Conservation (phyloP, 2,888 invertebrate genomes). For the Tipula helvola region DNA sequence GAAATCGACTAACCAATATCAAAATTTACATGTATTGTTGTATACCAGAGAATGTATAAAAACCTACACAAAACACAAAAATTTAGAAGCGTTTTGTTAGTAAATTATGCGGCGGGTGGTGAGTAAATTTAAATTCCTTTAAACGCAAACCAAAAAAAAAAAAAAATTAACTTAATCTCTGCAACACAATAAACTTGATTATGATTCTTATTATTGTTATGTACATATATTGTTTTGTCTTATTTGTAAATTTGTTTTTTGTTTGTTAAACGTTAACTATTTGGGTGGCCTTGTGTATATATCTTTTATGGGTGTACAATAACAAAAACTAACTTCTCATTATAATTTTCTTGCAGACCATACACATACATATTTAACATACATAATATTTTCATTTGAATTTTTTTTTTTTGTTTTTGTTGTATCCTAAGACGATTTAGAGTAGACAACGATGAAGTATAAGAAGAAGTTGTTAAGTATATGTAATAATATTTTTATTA, state of each 20-base stretch:
- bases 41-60: not conserved
- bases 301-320: not conserved
- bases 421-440: not conserved
- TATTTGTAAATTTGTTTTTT: not conserved
- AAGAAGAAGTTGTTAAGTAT: not conserved
- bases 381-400: not conserved
- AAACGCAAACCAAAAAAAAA: not conserved
- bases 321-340: not conserved
- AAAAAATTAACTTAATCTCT: not conserved
- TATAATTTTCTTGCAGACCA: not conserved
- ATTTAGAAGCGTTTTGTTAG: not conserved
- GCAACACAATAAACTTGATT: not conserved
- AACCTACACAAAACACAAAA: not conserved
- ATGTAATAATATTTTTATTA: not conserved
- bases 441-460: not conserved
- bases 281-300: not conserved
- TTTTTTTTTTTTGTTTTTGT: not conserved
- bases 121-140: not conserved
- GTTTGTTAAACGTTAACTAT: not conserved
- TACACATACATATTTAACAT: not conserved
- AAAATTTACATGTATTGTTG: not conserved
- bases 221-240: not conserved
- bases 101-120: not conserved
- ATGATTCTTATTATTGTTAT: not conserved
- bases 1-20: not conserved